Percentiles rank a stretch among this genome's conserved stretches.
These are phyloP conservation scores for Brachionus manjavacas DNA, from an alignment of 1,140 invertebrate genomes.

Conservation along the genomic window DNA sequence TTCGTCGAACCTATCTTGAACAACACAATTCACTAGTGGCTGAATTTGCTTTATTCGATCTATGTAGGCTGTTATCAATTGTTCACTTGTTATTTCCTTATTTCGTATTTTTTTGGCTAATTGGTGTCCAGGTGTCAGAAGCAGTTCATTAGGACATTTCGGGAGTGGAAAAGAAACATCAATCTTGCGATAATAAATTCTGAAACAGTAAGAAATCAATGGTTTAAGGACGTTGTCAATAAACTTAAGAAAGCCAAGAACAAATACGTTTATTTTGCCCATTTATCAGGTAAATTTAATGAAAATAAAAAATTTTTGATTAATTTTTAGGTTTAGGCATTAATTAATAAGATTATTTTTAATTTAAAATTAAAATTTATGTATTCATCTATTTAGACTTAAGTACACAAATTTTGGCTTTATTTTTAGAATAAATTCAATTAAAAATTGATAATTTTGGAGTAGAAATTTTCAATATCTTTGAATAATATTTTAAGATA, in stretches of 20 bases:
- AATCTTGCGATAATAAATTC: not conserved
- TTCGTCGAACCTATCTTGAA: slow-evolving; percentile 48
- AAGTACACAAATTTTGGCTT: not conserved
- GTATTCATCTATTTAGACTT: not conserved
- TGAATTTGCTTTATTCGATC: slow-evolving; percentile 49
- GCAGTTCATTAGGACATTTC: not conserved
- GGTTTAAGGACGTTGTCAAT: slow-evolving; percentile 16
- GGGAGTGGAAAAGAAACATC: slow-evolving; percentile 7
- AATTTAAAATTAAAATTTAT: slow-evolving; percentile 9
- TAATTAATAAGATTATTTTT: not conserved
- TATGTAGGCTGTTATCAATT: slow-evolving; percentile 52
- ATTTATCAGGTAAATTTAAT: not conserved
- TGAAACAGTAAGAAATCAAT: not conserved
- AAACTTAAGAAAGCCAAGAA: slow-evolving; percentile 14
- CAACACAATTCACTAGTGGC: slow-evolving; percentile 49
- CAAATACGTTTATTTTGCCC: not conserved
- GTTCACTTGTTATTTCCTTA: slow-evolving; percentile 47
- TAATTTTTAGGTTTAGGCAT: not conserved
- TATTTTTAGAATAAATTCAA: not conserved
- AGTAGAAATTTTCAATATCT: not conserved
- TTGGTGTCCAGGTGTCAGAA: slow-evolving; percentile 14
- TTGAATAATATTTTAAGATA: not conserved
- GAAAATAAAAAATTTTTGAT: not conserved
- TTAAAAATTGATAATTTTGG: not conserved
- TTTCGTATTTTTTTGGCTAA: slow-evolving; percentile 31